A percentile compares a stretch with the other conserved stretches of the same genome.
These are phyloP conservation scores for Sandelia bainsii DNA, from an alignment of 2,797 vertebrate genomes.

Conservation along the genomic window DNA sequence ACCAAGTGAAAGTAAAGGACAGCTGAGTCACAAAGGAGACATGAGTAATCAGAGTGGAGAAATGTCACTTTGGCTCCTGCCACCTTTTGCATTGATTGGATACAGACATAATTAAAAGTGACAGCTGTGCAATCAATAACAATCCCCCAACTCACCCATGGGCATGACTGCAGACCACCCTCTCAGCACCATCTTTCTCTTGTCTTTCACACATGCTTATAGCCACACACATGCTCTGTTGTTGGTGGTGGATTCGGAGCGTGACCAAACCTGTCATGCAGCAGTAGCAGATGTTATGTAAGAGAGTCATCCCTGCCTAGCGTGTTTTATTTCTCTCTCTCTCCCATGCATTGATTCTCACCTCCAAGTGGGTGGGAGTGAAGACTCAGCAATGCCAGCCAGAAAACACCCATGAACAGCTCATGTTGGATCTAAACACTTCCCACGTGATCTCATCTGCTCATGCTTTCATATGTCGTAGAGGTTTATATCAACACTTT, in stretches of 20 bases:
- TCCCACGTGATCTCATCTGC: constrained; percentile 52
- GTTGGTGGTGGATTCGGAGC: constrained; percentile 38
- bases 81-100: constrained; percentile 68
- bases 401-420: constrained; percentile 49
- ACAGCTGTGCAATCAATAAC: constrained; percentile 72
- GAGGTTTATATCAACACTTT: constrained; percentile 51
- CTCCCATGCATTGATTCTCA: constrained; percentile 45
- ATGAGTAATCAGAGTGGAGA: constrained; percentile 63
- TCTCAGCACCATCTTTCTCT: constrained; percentile 23
- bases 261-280: constrained; percentile 61
- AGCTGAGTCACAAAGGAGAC: constrained; percentile 55
- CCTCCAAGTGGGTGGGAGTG: constrained; percentile 50
- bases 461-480: constrained; percentile 49
- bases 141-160: constrained; percentile 34
- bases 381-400: constrained; percentile 55
- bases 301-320: constrained; percentile 44
- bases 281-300: constrained; percentile 58
- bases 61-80: constrained; percentile 66
- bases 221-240: constrained; percentile 3
- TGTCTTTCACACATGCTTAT: background rate
- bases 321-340: constrained; percentile 1
- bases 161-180: constrained; percentile 52
- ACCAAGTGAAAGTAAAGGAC: constrained; percentile 35
- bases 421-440: constrained; percentile 43
- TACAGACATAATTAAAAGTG: constrained; percentile 68